Evolutionary conservation across 2,888 invertebrate genomes (phyloP), one percentile per base, ranked within the genome.

Genomic region (Lypha dubia): DNA sequence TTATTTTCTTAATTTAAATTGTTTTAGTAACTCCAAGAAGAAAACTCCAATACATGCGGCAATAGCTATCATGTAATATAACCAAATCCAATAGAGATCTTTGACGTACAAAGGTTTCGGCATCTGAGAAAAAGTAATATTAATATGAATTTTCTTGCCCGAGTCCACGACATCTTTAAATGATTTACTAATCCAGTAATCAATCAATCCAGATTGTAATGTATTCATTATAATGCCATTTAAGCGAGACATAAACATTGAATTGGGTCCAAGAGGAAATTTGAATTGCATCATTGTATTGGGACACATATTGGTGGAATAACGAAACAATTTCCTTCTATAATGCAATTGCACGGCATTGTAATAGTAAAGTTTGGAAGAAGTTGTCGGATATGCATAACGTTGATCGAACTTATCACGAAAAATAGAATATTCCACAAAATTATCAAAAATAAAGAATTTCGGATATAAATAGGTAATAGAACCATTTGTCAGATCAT

Each of bases 41-140:
- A 82, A 84, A 5, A 73, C 32, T 2, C 62, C 2, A 4, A 71
- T 22, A 11, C 74, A 74, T 15, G 63, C 3, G 5, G n/a, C 2
- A 15, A 63, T 28, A 9, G 73, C 35, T 11, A 35, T 11, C 0
- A 75, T 5, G 44, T 73, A 86, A 20, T 68, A 58, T 0, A 67
- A 17, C 75, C 84, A 86, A 20, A 86, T 76, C 82, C 81, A 84
- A 44, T 76, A 79, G 0, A 86, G 56, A 74, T 86, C 84, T 1
- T 53, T 9, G 2, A 79, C 22, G 2, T 32, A 7, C 11, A 86
- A 32, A 0, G 74, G 71, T 5, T 5, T 41, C 15, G 13, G 1
- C 6, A 8, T 24, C 4, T 49, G 32, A 0, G 49, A 0, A 53
- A 17, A 8, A 3, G 79, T 22, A n/a, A 71, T 63, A 44, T 82